Percentiles rank a stretch among this genome's conserved stretches.
Evolutionary conservation across 2,113 vertebrate species (phyloP).

Genomic region (Typhlomys cinereus): DNA sequence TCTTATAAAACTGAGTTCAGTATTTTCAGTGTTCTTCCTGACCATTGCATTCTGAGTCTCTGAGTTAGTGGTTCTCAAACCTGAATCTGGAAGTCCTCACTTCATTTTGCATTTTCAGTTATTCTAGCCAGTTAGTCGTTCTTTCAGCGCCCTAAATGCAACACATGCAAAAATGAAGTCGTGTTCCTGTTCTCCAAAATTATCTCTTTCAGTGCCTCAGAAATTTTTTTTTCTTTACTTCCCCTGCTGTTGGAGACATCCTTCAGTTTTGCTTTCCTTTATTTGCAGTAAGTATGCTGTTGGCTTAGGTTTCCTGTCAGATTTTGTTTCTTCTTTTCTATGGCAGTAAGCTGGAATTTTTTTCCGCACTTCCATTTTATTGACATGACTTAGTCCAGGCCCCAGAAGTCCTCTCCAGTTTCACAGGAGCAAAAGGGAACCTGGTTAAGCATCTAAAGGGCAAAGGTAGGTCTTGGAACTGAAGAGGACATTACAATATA

Average conservation of each 20-base stretch:
- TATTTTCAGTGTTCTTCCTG: not conserved
- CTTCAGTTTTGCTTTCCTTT: constrained; percentile 37
- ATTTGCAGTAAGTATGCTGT: not conserved
- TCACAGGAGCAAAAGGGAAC: not conserved
- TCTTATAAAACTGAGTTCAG: not conserved
- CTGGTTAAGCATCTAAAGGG: not conserved
- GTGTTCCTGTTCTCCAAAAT: not conserved
- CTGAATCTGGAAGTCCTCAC: not conserved
- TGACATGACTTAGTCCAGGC: not conserved
- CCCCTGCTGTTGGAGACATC: not conserved
- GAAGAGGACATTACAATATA: not conserved
- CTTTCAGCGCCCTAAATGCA: not conserved
- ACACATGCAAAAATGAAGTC: not conserved
- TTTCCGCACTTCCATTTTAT: not conserved
- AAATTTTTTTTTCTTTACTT: constrained; percentile 58
- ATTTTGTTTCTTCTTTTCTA: not conserved
- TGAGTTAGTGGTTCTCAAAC: constrained; percentile 1
- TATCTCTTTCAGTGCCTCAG: not conserved
- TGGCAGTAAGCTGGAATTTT: not conserved
- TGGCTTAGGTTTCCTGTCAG: not conserved
- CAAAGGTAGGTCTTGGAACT: not conserved
- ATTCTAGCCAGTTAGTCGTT: not conserved
- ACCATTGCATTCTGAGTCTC: not conserved
- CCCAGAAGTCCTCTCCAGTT: not conserved
- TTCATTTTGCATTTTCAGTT: not conserved